These are phyloP conservation scores for Coelogynopora nodosa DNA, from an alignment of 2,888 invertebrate species.

Conservation along the genomic window DNA sequence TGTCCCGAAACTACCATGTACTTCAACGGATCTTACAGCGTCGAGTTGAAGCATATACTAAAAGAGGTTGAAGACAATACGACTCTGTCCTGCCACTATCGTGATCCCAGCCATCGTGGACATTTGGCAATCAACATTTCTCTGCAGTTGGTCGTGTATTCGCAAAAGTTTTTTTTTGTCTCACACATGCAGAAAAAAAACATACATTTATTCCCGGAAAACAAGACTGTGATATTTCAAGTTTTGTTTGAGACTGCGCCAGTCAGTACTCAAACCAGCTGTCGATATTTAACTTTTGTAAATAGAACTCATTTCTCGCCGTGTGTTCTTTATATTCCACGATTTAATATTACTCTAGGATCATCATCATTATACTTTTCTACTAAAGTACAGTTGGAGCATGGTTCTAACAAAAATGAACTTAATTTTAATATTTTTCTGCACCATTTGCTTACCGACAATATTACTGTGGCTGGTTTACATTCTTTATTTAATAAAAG, in stretches of 20 bases:
- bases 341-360: not conserved
- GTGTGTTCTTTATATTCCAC: not conserved
- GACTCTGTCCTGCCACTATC: not conserved
- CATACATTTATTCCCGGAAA: not conserved
- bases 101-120: not conserved
- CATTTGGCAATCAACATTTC: not conserved
- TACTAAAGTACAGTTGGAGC: not conserved
- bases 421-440: not conserved
- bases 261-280: not conserved
- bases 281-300: not conserved
- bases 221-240: not conserved
- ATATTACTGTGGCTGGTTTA: not conserved
- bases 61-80: not conserved
- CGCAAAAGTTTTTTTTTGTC: not conserved
- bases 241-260: not conserved
- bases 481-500: not conserved
- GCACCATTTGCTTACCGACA: not conserved
- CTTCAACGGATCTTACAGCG: not conserved
- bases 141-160: not conserved
- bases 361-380: not conserved
- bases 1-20: not conserved
- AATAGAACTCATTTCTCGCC: not conserved
- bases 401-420: not conserved
- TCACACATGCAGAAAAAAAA: not conserved
- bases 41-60: not conserved